These are phyloP conservation scores for Cosmorhoe ocellata DNA, from an alignment of 2,888 invertebrate species.

Conservation along the genomic window DNA sequence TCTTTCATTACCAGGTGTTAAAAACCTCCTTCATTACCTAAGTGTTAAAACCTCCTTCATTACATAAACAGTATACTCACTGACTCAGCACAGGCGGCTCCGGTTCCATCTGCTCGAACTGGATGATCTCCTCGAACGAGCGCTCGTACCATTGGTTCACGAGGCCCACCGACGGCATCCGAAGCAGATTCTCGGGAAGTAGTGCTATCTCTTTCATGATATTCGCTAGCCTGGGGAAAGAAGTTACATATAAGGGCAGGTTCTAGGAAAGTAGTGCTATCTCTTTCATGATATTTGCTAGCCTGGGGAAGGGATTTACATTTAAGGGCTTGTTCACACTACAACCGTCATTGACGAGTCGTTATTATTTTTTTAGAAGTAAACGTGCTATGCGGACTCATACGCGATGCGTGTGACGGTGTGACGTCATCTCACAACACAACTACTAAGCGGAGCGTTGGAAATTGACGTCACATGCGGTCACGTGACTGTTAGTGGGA, in stretches of 20 bases:
- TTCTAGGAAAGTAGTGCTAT: conserved; percentile 97
- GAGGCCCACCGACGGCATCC: conserved; percentile 95
- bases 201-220: conserved; percentile 99
- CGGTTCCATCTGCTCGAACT: conserved; percentile 93
- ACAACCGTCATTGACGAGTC: too few relatives aligned
- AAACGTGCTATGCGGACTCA: too few relatives aligned
- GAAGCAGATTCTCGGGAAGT: conserved; percentile 94
- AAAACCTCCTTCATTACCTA: too few relatives aligned
- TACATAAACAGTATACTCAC: conserved; percentile 69
- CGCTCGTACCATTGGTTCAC: conserved; percentile 97
- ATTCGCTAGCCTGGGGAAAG: conserved; percentile 88
- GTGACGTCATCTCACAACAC: too few relatives aligned
- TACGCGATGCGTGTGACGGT: too few relatives aligned
- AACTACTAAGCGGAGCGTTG: too few relatives aligned
- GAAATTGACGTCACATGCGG: too few relatives aligned
- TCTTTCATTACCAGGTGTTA: too few relatives aligned
- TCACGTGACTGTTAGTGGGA: too few relatives aligned
- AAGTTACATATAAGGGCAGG: conserved; percentile 78
- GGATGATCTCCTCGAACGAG: conserved; percentile 97
- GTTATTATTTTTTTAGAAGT: background rate
- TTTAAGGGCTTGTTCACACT: conserved; percentile 87
- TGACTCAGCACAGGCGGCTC: conserved; percentile 84
- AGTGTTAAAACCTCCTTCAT: too few relatives aligned
- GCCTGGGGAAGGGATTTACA: conserved; percentile 47
- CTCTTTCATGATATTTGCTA: conserved; percentile 99